Evolutionary conservation across 2,797 vertebrate genomes (phyloP), one percentile per base, ranked within the genome.

Genomic region (Lycodopsis pacificus): DNA sequence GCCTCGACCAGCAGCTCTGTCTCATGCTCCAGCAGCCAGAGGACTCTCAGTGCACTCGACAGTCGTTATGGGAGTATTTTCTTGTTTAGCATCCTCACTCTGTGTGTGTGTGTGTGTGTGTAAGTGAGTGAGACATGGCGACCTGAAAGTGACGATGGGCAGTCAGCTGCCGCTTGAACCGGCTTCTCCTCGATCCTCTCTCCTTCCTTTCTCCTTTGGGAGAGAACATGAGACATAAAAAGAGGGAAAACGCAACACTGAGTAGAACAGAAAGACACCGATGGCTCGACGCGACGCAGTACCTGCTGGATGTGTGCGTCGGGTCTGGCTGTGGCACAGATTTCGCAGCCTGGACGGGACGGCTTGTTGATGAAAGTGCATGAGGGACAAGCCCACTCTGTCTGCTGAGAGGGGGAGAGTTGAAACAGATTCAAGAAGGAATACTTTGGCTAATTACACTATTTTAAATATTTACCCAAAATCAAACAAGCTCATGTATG

Each of bases 311-410:
- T 90, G 10, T 69, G 84, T 9, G 94, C 73, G 5, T 95, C 94
- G 0, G 96, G 97, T 27, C 91, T 80, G 81, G 93, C 95, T 14
- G 94, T 91, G 0, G 94, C 96, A 68, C 97, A 99, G 95, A 98
- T 98, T 92, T 99, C 97, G 17, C 98, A 98, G 87, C 97, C 97
- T 0, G 97, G 97, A 3, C 98, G 95, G 4, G 95, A 95, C 8
- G 95, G 95, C 81, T 96, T 96, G 86, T 99, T 99, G 92, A 98
- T 97, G 93, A 97, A 98, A 11, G 97, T 98, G 88, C 98, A 99
- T 1, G 95, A 96, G 1, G 96, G 95, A 69, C 98, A 99, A 0
- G 97, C 78, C 97, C 98, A 99, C 83, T 97, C 96, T 0, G 87
- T 81, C 96, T 97, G 91, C 79, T 79, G 22, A n/a, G 56, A 63